Percentiles rank a stretch among this genome's conserved stretches.
Conservation (phyloP, 2,888 invertebrate genomes). For the Phalangium opilio region DNA sequence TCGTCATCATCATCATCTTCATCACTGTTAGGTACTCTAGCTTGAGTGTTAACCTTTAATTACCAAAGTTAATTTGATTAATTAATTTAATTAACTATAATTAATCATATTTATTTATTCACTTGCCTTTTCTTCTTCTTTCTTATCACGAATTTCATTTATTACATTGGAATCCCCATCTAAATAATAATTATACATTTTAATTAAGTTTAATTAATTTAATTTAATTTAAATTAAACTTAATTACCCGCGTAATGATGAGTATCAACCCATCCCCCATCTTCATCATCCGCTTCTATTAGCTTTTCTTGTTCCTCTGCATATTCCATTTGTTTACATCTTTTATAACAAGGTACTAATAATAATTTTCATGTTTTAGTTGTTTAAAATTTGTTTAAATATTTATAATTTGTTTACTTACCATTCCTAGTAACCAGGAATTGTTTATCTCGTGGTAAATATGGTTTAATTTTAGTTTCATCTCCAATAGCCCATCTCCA, state of each 20-base stretch:
- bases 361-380: slow-evolving; percentile 1
- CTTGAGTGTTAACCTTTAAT: background rate
- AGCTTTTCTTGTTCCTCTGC: slow-evolving; percentile 78
- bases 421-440: slow-evolving; percentile 85
- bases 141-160: too few relatives aligned
- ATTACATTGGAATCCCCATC: too few relatives aligned
- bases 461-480: slow-evolving; percentile 68
- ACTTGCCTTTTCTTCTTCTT: too few relatives aligned
- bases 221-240: too few relatives aligned
- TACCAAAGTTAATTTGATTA: too few relatives aligned
- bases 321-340: slow-evolving; percentile 90
- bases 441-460: slow-evolving; percentile 84
- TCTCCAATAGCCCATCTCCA: slow-evolving; percentile 98
- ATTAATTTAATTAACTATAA: too few relatives aligned
- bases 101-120: too few relatives aligned
- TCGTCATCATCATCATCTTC: slow-evolving; percentile 71
- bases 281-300: slow-evolving; percentile 63
- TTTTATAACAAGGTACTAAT: slow-evolving; percentile 75
- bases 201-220: too few relatives aligned
- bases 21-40: slow-evolving; percentile 23
- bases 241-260: slow-evolving; percentile 55
- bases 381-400: slow-evolving; percentile 2
- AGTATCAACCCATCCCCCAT: slow-evolving; percentile 95
- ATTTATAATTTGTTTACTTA: slow-evolving; percentile 19
- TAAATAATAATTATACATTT: too few relatives aligned